Base-by-base conservation (phyloP, 2,113 vertebrate genomes). In the Pangasianodon hypophthalmus region DNA sequence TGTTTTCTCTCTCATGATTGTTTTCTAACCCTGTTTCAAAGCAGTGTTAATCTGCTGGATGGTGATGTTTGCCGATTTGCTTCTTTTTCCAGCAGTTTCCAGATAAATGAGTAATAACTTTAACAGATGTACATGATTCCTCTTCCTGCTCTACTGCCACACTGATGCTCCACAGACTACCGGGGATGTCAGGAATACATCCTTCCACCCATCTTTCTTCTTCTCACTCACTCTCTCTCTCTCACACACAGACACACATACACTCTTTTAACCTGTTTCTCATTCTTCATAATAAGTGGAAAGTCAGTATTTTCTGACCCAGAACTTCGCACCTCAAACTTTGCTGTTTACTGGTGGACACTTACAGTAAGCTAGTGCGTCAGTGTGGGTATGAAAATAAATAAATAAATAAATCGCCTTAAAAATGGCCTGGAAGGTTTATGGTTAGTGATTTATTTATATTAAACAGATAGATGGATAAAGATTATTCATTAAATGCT, bases 61-160 rank as follows among this genome's bases (percentile, higher is more conserved):
- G 84, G 37, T 91, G 90, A 75, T 89, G 62, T 91, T 91, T 90
- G 86, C 90, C 90, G 87, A 79, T 87, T 84, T 58, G 58, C 52
- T 89, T 89, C 90, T 86, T 91, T 92, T 89, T 89, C 80, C 60
- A 87, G 86, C 83, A 50, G 86, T 85, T 71, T 44, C 71, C 90
- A 88, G 87, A 89, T 84, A 90, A 87, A 86, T 92, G 83, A 92
- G 52, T 89, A 87, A 92, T 93, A 90, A 91, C 3, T 90, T 88
- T 88, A 80, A 87, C 64, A 54, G 90, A 88, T 91, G 92, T 73
- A 90, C 75, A 21, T 71, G 81, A 84, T 52, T 90, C 87, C 88
- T 56, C 37, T 67, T 86, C 85, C 24, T 56, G 32, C 19, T 37
- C 75, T 62, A 2, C 58, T 89, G 79, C 44, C 86, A 69, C 69